A percentile compares a stretch with the other conserved stretches of the same genome.
Conservation (phyloP, 2,888 invertebrate genomes). For the Seladonia tumulorum region DNA sequence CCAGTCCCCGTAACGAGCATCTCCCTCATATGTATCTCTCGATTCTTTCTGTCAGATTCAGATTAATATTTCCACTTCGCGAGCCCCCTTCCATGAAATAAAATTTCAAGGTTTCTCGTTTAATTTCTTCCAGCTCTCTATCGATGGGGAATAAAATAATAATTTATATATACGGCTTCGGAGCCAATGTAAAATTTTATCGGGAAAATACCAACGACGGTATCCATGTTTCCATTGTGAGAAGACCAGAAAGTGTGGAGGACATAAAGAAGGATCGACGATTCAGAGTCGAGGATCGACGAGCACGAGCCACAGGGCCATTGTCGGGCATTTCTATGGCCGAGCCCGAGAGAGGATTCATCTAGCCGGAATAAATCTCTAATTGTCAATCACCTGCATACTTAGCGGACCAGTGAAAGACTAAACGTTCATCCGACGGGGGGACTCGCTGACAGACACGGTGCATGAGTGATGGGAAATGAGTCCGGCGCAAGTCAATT, state of each 20-base stretch:
- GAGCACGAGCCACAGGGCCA: not conserved
- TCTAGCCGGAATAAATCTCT: slow-evolving; percentile 2
- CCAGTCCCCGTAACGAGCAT: not conserved
- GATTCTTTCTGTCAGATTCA: not conserved
- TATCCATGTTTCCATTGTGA: not conserved
- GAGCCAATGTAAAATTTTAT: too few relatives aligned
- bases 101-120: too few relatives aligned
- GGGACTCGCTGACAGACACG: not conserved
- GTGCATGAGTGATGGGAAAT: slow-evolving; percentile 15
- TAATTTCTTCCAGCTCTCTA: too few relatives aligned
- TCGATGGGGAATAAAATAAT: too few relatives aligned
- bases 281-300: not conserved
- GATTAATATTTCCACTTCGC: not conserved
- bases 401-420: not conserved
- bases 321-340: not conserved
- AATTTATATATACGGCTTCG: too few relatives aligned
- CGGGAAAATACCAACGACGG: not conserved
- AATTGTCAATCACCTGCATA: slow-evolving; percentile 9
- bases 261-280: not conserved
- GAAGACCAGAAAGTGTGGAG: not conserved
- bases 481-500: slow-evolving; percentile 18
- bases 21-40: not conserved
- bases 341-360: not conserved
- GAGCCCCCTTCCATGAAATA: not conserved
- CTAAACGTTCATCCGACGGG: not conserved